Evolutionary conservation across 2,888 invertebrate genomes (phyloP), one percentile per base, ranked within the genome.

Genomic region (Protonemura montana): DNA sequence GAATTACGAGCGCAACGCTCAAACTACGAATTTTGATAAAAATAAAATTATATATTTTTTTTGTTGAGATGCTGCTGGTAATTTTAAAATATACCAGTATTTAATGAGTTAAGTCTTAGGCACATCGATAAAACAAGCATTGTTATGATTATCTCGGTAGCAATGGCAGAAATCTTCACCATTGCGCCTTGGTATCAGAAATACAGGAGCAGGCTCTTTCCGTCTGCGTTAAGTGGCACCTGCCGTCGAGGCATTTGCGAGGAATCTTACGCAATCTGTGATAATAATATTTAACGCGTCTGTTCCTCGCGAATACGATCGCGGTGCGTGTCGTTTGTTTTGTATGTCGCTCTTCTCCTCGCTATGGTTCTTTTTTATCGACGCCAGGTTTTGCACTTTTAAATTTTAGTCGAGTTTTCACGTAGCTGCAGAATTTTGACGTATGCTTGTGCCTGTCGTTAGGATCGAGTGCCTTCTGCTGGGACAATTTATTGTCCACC

Each of bases 281-380:
- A 78, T 78, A 78, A 78, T 78, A 59, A 78, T 78, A 78, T 27
- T 78, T 78, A 78, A 78, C 28, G 78, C 78, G 78, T 26, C 5
- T 0, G 78, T 26, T 27, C 21, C 78, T 78, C 10, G 78, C 78
- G 28, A 2, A 13, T 13, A 16, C 2, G 7, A 2, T 27, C 78
- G 28, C 28, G 21, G 26, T 5, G 26, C 35, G 35, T 6, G 35
- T 35, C 35, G 35, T 10, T 35, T 35, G 59, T 59, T 59, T 59
- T 13, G 16, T 59, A 1, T 2, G 59, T 16, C 21, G 59, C 59
- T 59, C 59, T 21, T 59, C 16, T 59, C 59, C 59, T 59, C 59
- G 59, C 59, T 59, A 10, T 25, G 26, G 25, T 78, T 25, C 26
- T n/a, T n/a, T n/a, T n/a, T n/a, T n/a, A n/a, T 77, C 78, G 27